These are phyloP conservation scores for Agonopterix heracliana DNA, from an alignment of 2,888 invertebrate species.

Conservation along the genomic window DNA sequence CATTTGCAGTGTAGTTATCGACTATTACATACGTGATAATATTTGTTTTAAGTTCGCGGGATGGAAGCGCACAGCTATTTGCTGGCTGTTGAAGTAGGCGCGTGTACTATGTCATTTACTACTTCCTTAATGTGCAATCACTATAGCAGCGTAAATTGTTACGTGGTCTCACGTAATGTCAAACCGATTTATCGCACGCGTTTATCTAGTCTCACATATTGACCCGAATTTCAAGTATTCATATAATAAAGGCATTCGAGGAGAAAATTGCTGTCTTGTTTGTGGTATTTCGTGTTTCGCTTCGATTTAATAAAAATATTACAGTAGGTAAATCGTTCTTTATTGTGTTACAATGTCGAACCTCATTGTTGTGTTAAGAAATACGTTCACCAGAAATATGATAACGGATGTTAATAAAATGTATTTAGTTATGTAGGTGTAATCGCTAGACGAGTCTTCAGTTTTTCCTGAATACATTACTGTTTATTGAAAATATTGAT, in stretches of 20 bases:
- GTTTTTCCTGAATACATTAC: too few relatives aligned
- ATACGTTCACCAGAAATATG: too few relatives aligned
- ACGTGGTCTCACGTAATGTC: slow-evolving; percentile 35
- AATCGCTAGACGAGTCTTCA: too few relatives aligned
- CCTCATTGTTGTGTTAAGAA: too few relatives aligned
- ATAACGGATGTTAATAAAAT: too few relatives aligned
- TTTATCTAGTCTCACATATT: neutral
- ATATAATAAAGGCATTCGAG: neutral
- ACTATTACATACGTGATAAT: slow-evolving; percentile 60
- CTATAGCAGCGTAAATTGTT: slow-evolving; percentile 32
- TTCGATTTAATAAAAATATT: slow-evolving; percentile 3
- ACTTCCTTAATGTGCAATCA: slow-evolving; percentile 42
- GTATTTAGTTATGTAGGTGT: too few relatives aligned
- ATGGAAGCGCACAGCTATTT: slow-evolving; percentile 21
- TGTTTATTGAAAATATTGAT: too few relatives aligned
- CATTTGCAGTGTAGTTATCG: slow-evolving; percentile 39
- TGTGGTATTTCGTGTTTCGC: slow-evolving; percentile 2
- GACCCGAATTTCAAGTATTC: slow-evolving; percentile 2
- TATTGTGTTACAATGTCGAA: too few relatives aligned
- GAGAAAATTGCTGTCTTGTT: slow-evolving; percentile 2
- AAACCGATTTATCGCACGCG: slow-evolving; percentile 14
- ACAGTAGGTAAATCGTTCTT: too few relatives aligned
- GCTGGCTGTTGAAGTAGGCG: slow-evolving; percentile 29
- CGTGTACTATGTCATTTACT: slow-evolving; percentile 34
- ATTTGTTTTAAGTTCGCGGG: slow-evolving; percentile 46